Percentiles rank a stretch among this genome's conserved stretches.
phyloP scores from a whole-genome alignment of 2,888 invertebrate species.

The Melieria picta region DNA sequence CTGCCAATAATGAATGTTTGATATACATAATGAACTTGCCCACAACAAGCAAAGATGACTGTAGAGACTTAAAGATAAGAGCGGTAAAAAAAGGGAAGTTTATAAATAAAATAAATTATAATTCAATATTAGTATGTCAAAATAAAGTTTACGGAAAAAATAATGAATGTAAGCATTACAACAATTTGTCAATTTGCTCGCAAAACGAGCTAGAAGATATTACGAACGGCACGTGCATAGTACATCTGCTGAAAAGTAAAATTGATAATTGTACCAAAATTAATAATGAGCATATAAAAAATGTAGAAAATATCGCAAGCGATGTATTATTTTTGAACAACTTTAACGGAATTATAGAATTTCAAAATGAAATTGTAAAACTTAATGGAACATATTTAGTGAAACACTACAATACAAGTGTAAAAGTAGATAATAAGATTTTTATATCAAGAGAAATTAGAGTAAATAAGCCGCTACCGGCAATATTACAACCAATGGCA shows the following conservation, averaged over 20 bases:
- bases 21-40: constrained; percentile 7
- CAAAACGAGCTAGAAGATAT: constrained; percentile 2
- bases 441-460: no score
- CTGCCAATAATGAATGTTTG: not conserved
- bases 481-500: no score
- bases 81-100: not conserved
- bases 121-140: not conserved
- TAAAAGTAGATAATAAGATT: no score
- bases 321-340: not conserved
- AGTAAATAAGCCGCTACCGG: no score
- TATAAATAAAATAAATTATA: not conserved
- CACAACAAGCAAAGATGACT: constrained; percentile 10
- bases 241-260: constrained; percentile 10
- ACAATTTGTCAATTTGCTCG: constrained; percentile 5
- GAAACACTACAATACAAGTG: no score
- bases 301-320: not conserved
- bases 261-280: not conserved
- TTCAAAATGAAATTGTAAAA: not conserved
- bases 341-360: not conserved
- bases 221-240: not conserved
- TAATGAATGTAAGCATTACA: not conserved
- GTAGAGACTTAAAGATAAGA: not conserved
- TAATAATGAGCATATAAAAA: constrained; percentile 11
- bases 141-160: constrained; percentile 2
- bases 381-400: not conserved